Base-by-base conservation (phyloP, 2,888 invertebrate genomes). In the Artemia sp. region DNA sequence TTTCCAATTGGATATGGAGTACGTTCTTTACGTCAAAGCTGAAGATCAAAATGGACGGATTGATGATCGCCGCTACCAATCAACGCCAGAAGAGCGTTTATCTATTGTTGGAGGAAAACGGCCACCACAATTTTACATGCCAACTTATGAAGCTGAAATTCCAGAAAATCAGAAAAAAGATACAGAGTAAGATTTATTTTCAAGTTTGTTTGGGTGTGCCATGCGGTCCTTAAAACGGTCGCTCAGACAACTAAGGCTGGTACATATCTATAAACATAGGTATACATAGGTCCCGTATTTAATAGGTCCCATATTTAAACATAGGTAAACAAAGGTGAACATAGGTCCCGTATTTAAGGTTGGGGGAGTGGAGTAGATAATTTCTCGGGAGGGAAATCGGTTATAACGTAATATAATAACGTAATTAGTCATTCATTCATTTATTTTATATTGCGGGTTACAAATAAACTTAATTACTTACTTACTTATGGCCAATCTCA, bases 91-190 rank as follows among this genome's bases (percentile, higher is more conserved):
- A 78, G 92, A 92, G 77, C 84, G 92, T 11, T 80, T 94, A 70
- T 92, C 92, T 73, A 95, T 96, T 77, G 91, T 94, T 38, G 96
- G 95, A n/a, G 97, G 96, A 71, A 93, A 95, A 77, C 83, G 96
- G 52, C 91, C 94, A 0, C 98, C 98, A 0, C 97, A 98, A 80
- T 97, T 98, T 81, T 95, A 93, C 79, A 87, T 95, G 83, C 89
- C 89, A 8, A 88, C 89, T 75, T 98, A 97, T 78, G 90, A 90
- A 77, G 92, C 94, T 0, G 92, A 92, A 77, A 94, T 97, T 74
- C 92, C 92, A 2, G 97, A 98, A 80, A 94, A 94, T 79, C 92
- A 93, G 81, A 92, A 90, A 79, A 93, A 93, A 79, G 94, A 94
- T 79, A 92, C 93, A 68, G 94, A 93, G 94, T 95, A 82, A 87